Base-by-base conservation (phyloP, 2,113 vertebrate species). In the Enhydra lutris region DNA sequence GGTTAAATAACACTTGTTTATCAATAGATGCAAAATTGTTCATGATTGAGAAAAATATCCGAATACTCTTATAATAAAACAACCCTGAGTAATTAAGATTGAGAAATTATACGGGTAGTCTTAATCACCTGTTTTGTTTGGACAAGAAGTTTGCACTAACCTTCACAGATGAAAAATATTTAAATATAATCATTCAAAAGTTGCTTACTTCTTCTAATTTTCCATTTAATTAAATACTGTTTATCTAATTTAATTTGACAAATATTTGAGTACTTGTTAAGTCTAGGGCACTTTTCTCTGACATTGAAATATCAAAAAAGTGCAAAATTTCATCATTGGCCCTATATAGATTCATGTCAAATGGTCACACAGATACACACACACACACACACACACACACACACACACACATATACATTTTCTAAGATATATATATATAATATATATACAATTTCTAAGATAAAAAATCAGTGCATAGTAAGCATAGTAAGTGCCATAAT, bases 171-270 rank as follows among this genome's bases (percentile, higher is more conserved):
- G 42, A 97, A 94, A 95, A 92, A 82, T 79, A 90, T 61, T 91
- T 93, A 88, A 88, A 55, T 36, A 65, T 36, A 79, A 20, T 79
- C 34, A 94, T 90, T 94, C 92, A 20, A 71, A 94, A 47, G 10
- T 61, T 63, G 24, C 4, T 57, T 76, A 91, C 18, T 63, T 86
- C 26, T 29, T 50, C 4, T 78, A 83, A 87, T 87, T 83, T 81
- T 78, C 52, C 63, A 55, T 78, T 92, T 86, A 89, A 89, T 94
- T 91, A 97, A 89, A 86, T 92, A 67, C 0, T 0, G 20, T 39
- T 92, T 59, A 69, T n/a, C 89, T 61, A 73, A 90, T 82, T 76
- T 81, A 91, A 91, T 80, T 93, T 94, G 71, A 65, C 47, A 96
- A 96, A 92, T 92, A 59, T 52, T 87, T 95, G 39, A 96, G 17